Evolutionary conservation across 2,113 vertebrate species (phyloP), one percentile per base, ranked within the genome.

Genomic region (Campylorhamphus procurvoides): DNA sequence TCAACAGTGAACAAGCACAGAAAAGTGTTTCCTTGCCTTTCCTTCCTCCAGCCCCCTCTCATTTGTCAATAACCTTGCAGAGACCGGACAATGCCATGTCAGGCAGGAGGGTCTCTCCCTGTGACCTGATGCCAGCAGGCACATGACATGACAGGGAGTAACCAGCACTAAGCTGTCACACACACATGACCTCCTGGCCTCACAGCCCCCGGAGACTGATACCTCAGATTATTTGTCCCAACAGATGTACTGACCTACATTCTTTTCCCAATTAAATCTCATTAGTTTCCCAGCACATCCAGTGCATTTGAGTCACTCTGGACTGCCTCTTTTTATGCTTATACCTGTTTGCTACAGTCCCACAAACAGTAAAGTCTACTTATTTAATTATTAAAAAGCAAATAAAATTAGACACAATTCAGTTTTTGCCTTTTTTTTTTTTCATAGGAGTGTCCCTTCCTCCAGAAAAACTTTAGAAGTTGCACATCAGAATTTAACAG

Each of bases 121-220:
- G 1, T 31, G 53, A 64, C 49, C 69, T 3, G 1, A 0, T 44
- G 37, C 37, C 68, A 58, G 64, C 53, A 35, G 3, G 3, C 3
- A 47, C 18, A 39, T 1, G 59, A 84, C 9, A 63, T 7, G 4
- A 15, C 24, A 78, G 31, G 1, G 3, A 71, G 44, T 7, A 71
- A 33, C 42, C 3, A 2, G 66, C 7, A 0, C 71, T 31, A 28
- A 63, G 16, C 37, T 90, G 86, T 64, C 67, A 50, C 5, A 3
- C 27, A 46, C 31, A 1, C 31, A 28, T 42, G 56, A 72, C 39
- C 60, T 74, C 55, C 27, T 64, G 42, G 47, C 39, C 78, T 72
- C 39, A 39, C 4, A 82, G 77, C 62, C 55, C 75, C 49, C 3
- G 0, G 63, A 72, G 67, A 39, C 12, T 56, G 82, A 8, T 53